phyloP scores from a whole-genome alignment of 2,113 vertebrate species.

The Narcine bancroftii region DNA sequence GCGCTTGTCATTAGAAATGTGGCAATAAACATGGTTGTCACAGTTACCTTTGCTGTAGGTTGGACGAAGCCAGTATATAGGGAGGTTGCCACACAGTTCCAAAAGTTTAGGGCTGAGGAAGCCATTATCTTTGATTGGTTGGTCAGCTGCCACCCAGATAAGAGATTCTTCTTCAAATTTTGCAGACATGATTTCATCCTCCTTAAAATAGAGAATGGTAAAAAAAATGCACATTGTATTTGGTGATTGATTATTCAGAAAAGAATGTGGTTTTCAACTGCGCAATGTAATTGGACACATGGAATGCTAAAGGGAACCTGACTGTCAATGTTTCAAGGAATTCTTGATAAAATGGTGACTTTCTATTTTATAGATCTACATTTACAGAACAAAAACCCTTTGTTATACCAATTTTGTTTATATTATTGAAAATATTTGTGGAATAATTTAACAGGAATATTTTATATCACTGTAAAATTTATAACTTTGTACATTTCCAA shows the following conservation, averaged over 20 bases:
- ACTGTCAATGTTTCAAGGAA: slow-evolving; percentile 38
- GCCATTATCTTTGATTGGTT: slow-evolving; percentile 72
- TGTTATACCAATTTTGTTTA: background rate
- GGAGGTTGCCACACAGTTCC: slow-evolving; percentile 74
- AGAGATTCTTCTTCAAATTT: slow-evolving; percentile 79
- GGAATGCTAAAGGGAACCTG: slow-evolving; percentile 11
- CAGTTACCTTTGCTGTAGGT: slow-evolving; percentile 72
- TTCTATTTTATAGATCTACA: background rate
- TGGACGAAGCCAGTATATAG: slow-evolving; percentile 84
- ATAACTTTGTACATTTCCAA: background rate
- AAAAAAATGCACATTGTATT: background rate
- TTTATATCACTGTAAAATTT: background rate
- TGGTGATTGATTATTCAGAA: slow-evolving; percentile 17
- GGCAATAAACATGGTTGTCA: background rate
- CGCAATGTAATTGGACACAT: background rate
- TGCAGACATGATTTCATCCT: slow-evolving; percentile 80
- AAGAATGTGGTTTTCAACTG: background rate
- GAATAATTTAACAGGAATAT: background rate
- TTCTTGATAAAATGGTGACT: background rate
- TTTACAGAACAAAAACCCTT: background rate
- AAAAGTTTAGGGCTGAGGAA: slow-evolving; percentile 81
- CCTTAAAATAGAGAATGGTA: slow-evolving; percentile 50
- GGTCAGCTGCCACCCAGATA: slow-evolving; percentile 76
- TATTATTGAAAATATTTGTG: background rate
- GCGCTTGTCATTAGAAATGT: background rate